phyloP scores from a whole-genome alignment of 2,888 invertebrate genomes.

The Empis stercorea region DNA sequence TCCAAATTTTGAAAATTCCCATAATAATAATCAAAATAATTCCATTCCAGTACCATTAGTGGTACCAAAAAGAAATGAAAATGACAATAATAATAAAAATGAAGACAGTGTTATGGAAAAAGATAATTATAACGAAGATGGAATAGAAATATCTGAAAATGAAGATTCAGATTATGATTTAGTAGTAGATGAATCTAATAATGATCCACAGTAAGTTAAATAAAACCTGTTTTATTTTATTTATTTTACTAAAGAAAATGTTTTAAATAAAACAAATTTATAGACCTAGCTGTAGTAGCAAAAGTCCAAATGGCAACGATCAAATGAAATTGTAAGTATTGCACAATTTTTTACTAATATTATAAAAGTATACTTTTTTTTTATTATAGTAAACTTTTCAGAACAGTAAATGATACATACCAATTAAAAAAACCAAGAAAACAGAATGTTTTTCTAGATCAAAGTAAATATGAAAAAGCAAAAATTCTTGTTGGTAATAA shows the following conservation, averaged over 20 bases:
- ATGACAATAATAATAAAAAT: constrained; percentile 23
- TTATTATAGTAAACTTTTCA: background rate
- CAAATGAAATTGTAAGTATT: background rate
- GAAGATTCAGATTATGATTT: background rate
- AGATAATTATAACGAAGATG: constrained; percentile 7
- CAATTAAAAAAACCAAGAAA: constrained; percentile 31
- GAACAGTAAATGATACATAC: constrained; percentile 7
- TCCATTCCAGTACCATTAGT: background rate
- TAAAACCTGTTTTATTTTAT: background rate
- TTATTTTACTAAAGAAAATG: background rate
- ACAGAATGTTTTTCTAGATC: constrained; percentile 33
- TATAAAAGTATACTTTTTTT: background rate
- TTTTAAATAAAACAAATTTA: background rate
- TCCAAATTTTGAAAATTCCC: background rate
- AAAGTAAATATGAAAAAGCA: constrained; percentile 31
- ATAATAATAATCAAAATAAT: background rate
- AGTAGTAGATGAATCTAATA: background rate
- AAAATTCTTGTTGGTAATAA: constrained; percentile 31
- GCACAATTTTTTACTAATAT: background rate
- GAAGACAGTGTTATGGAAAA: background rate
- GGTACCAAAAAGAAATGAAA: constrained; percentile 20
- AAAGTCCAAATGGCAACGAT: background rate
- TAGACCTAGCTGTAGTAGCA: background rate
- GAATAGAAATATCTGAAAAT: background rate
- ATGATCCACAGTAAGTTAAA: background rate